Percentiles rank a stretch among this genome's conserved stretches.
phyloP scores from a whole-genome alignment of 2,888 invertebrate genomes.

The Muschampia plurimacula region DNA sequence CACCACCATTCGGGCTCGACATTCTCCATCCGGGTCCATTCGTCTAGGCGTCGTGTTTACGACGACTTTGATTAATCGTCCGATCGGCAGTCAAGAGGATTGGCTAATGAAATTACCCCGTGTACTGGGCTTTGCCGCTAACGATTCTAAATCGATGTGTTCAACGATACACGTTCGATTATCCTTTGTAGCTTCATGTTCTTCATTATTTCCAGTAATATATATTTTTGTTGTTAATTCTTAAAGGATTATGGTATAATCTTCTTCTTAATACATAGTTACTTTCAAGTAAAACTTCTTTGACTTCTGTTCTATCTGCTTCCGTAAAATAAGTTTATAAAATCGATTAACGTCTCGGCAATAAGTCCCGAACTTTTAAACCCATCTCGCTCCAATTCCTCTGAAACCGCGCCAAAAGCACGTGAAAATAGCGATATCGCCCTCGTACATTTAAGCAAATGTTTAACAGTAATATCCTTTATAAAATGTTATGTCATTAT shows the following conservation, averaged over 20 bases:
- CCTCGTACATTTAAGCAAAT: constrained; percentile 45
- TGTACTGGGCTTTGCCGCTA: constrained; percentile 30
- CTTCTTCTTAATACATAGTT: background rate
- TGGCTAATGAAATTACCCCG: constrained; percentile 39
- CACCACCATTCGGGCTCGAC: constrained; percentile 21
- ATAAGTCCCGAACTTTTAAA: constrained; percentile 52
- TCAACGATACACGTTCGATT: constrained; percentile 30
- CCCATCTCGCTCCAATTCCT: constrained; percentile 44
- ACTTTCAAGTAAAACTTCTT: background rate
- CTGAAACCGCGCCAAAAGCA: constrained; percentile 52
- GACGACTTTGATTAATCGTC: constrained; percentile 38
- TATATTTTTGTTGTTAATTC: background rate
- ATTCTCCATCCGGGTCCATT: constrained; percentile 35
- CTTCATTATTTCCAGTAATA: background rate
- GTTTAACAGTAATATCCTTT: constrained; percentile 41
- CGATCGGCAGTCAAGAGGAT: constrained; percentile 34
- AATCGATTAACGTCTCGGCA: constrained; percentile 45
- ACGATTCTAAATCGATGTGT: constrained; percentile 32
- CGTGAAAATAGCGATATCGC: constrained; percentile 49
- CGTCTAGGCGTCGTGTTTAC: constrained; percentile 32
- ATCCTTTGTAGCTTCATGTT: background rate
- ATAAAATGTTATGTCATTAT: constrained; percentile 39
- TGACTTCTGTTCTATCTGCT: background rate
- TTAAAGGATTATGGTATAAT: background rate
- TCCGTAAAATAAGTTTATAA: constrained; percentile 25